Conservation (phyloP, 2,113 vertebrate genomes). For the Apistogramma diplotaenia region DNA sequence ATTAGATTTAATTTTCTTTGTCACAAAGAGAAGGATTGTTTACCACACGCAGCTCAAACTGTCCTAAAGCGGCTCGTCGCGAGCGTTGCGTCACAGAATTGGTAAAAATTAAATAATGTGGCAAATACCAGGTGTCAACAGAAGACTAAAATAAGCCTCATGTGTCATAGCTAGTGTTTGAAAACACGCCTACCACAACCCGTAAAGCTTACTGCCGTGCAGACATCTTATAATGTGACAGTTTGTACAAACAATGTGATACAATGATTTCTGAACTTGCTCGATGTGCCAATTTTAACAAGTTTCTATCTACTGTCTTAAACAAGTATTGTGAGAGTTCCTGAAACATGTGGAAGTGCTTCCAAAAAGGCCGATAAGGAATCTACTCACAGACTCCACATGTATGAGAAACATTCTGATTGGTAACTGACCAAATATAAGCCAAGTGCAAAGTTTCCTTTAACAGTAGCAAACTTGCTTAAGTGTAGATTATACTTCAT, state of each 20-base stretch:
- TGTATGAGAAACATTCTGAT: too few species aligned
- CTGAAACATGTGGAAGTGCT: not conserved
- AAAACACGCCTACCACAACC: not conserved
- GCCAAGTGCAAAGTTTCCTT: not conserved
- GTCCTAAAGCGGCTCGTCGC: not conserved
- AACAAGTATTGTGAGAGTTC: not conserved
- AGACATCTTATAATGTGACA: not conserved
- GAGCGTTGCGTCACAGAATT: not conserved
- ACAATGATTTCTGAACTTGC: not conserved
- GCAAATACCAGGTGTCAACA: not conserved
- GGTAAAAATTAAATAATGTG: not conserved
- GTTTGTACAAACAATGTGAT: not conserved
- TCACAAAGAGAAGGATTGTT: slow-evolving; percentile 51
- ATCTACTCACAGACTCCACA: not conserved
- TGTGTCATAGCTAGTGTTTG: not conserved
- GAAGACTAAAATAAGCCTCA: not conserved
- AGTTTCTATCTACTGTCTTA: not conserved
- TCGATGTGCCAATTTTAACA: not conserved
- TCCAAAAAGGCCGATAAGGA: not conserved
- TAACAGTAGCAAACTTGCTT: not conserved
- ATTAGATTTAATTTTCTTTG: slow-evolving; percentile 50
- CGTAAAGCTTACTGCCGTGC: not conserved
- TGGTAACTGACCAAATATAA: not conserved
- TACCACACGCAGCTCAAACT: not conserved
- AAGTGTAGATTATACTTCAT: too few species aligned